Evolutionary conservation across 2,888 invertebrate species (phyloP).

Genomic region (Polymixis flavicincta): DNA sequence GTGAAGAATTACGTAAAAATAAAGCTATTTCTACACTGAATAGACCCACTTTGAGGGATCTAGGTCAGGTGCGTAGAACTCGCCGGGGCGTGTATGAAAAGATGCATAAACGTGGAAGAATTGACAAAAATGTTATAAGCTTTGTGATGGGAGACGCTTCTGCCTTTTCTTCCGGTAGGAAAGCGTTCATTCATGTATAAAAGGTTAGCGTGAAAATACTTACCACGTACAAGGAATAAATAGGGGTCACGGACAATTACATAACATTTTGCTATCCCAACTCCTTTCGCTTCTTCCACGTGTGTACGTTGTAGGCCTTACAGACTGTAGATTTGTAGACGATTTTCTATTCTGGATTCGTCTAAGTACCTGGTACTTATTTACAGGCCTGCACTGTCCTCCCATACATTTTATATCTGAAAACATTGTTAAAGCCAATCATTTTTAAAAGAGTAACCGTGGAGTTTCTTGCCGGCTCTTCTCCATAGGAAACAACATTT

Average conservation of each 20-base stretch:
- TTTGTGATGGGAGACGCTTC: constrained; percentile 41
- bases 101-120: constrained; percentile 46
- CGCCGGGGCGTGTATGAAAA: constrained; percentile 30
- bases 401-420: no score
- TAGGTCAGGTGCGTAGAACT: constrained; percentile 42
- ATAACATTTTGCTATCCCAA: neutral
- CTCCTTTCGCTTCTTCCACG: neutral
- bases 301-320: no score
- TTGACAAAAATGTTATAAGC: constrained; percentile 17
- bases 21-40: neutral
- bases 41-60: constrained; percentile 9
- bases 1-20: neutral
- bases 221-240: neutral
- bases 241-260: no score
- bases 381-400: no score
- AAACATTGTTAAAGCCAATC: no score
- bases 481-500: no score
- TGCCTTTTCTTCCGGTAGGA: constrained; percentile 28
- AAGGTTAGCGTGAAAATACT: neutral
- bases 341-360: no score
- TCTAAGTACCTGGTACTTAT: no score
- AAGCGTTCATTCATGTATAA: constrained; percentile 22
- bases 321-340: no score
- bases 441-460: no score
- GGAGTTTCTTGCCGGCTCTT: no score